These are phyloP conservation scores for Hippocampus comes DNA, from an alignment of 2,113 vertebrate genomes.

Conservation along the genomic window DNA sequence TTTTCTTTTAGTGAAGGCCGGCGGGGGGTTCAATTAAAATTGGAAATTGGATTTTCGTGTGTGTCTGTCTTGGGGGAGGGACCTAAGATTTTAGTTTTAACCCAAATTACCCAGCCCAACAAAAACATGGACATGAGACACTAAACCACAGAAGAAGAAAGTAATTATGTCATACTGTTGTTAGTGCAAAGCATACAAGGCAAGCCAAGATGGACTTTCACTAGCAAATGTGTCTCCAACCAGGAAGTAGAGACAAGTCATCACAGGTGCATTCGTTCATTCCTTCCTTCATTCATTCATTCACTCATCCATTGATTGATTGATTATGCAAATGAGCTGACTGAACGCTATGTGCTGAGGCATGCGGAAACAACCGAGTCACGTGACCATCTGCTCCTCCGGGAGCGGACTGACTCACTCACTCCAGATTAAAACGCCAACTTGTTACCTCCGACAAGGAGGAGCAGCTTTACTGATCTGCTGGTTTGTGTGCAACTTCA, in stretches of 20 bases:
- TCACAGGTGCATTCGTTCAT: neutral
- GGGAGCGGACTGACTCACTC: neutral
- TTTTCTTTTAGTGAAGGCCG: no score
- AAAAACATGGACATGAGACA: no score
- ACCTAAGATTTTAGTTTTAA: no score
- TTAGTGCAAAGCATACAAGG: no score
- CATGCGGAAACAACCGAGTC: neutral
- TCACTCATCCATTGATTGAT: neutral
- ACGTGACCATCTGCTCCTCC: neutral
- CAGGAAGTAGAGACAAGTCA: neutral
- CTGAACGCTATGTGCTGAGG: neutral
- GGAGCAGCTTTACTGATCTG: neutral
- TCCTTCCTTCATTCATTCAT: neutral
- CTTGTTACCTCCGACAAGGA: neutral
- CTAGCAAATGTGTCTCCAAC: neutral
- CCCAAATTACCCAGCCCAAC: no score
- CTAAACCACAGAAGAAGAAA: no score
- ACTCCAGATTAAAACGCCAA: neutral
- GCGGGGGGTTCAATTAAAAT: no score
- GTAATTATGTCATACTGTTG: no score
- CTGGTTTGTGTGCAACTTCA: neutral
- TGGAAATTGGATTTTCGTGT: no score
- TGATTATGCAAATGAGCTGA: neutral
- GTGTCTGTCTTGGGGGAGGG: no score
- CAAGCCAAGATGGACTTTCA: neutral